Evolutionary conservation across 2,888 invertebrate species (phyloP).

Genomic region (Agrochola litura): DNA sequence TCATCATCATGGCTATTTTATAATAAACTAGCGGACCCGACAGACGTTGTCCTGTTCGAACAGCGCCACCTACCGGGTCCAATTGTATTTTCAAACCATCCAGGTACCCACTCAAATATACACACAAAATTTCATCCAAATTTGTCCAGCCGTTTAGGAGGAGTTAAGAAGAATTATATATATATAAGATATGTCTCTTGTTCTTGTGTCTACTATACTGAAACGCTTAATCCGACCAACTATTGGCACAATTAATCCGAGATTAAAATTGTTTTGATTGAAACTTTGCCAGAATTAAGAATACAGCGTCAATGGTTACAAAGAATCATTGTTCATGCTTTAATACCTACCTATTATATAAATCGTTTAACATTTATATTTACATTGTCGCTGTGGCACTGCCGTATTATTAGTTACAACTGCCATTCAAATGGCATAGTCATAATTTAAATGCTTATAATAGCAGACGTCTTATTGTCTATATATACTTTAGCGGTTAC

Average conservation of each 20-base stretch:
- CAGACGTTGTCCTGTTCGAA: too few relatives aligned
- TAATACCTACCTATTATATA: neutral
- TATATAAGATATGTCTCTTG: neutral
- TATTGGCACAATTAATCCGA: constrained; percentile 11
- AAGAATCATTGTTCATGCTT: neutral
- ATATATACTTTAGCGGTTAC: too few relatives aligned
- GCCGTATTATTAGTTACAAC: neutral
- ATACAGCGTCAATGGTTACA: neutral
- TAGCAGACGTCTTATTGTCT: neutral
- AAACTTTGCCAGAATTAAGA: constrained; percentile 45
- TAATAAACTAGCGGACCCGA: too few relatives aligned
- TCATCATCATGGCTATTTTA: neutral
- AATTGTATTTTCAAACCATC: too few relatives aligned
- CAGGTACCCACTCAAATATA: too few relatives aligned
- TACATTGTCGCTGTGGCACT: neutral
- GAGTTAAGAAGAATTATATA: too few relatives aligned
- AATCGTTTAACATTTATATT: neutral
- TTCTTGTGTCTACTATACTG: neutral
- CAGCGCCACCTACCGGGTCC: too few relatives aligned
- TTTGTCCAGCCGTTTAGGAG: too few relatives aligned
- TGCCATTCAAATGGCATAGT: neutral
- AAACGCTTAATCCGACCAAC: neutral
- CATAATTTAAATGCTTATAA: neutral
- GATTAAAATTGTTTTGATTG: constrained; percentile 43
- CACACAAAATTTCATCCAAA: too few relatives aligned